A percentile compares a stretch with the other conserved stretches of the same genome.
These are phyloP conservation scores for Adineta ricciae DNA, from an alignment of 2,888 invertebrate species.

Conservation along the genomic window DNA sequence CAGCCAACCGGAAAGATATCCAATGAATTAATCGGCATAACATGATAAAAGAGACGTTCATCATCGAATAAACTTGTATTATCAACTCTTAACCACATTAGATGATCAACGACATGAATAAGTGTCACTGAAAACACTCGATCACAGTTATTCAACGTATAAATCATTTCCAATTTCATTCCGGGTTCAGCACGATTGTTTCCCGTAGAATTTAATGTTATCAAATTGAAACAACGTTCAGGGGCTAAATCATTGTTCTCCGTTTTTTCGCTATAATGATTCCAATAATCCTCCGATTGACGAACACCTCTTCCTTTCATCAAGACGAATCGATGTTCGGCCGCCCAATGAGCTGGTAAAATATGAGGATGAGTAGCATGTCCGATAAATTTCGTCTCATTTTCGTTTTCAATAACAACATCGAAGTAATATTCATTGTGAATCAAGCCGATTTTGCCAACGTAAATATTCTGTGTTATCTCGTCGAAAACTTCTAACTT, in stretches of 20 bases:
- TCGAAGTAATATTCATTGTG: conserved; percentile 36
- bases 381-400: conserved; percentile 49
- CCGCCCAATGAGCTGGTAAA: conserved; percentile 53
- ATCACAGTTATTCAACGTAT: not conserved
- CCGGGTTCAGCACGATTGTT: not conserved
- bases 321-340: conserved; percentile 35
- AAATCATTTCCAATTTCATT: conserved; percentile 9
- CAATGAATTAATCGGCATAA: conserved; percentile 56
- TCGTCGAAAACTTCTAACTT: conserved; percentile 64
- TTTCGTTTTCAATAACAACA: conserved; percentile 49
- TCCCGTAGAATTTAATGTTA: not conserved
- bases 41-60: conserved; percentile 42
- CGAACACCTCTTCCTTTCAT: not conserved
- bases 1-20: conserved; percentile 65
- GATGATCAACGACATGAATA: conserved; percentile 55
- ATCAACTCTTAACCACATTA: conserved; percentile 61
- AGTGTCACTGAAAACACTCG: not conserved
- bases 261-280: not conserved
- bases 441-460: conserved; percentile 54
- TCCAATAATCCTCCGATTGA: conserved; percentile 19
- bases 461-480: conserved; percentile 60
- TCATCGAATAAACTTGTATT: conserved; percentile 40
- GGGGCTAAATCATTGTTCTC: not conserved
- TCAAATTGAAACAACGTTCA: not conserved
- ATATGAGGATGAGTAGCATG: conserved; percentile 59